Evolutionary conservation across 2,113 vertebrate species (phyloP), one percentile per base, ranked within the genome.

Genomic region (Empidonax traillii): DNA sequence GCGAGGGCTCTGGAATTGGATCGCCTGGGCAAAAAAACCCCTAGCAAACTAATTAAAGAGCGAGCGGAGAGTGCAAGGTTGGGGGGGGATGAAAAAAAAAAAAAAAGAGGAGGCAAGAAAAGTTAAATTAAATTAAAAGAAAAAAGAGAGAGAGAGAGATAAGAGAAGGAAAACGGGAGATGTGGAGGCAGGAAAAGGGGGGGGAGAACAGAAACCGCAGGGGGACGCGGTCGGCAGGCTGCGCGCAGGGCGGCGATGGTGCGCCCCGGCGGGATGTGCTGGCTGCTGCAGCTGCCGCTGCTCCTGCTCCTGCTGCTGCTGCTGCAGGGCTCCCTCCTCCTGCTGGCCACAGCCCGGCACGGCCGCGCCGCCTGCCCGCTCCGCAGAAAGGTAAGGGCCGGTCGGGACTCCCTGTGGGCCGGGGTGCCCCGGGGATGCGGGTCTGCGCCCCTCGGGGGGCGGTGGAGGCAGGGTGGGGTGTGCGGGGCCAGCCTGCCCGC

Each of bases 381-480:
- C 58, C 85, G 27, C n/a, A 47, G 75, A 33, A 90, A 94, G 88
- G 96, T 97, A 94, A 95, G 82, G 17, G 18, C 20, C 5, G 27
- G 13, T 10, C 18, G 51, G 2, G 15, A 9, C 28, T 12, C 25
- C 12, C 8, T 14, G 18, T 39, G 16, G 27, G 12, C 11, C 18
- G 51, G 2, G 15, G 9, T 28, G 14, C 25, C 12, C 8, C 12
- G 21, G 8, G 39, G 17, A 8, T n/a, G n/a, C 19, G 43, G 8
- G 17, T 14, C 10, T 1, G 20, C 19, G 22, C 17, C 4, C 16
- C 14, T 21, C 5, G 49, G 33, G 22, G 31, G 4, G 28, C 22
- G 28, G 43, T 7, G 25, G 21, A 3, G 23, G 27, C 23, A 24
- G 28, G 6, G 30, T 4, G 24, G 22, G 8, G 28, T 7, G 43